Conservation (phyloP, 1,140 invertebrate species). For the Caenorhabditis latens region DNA sequence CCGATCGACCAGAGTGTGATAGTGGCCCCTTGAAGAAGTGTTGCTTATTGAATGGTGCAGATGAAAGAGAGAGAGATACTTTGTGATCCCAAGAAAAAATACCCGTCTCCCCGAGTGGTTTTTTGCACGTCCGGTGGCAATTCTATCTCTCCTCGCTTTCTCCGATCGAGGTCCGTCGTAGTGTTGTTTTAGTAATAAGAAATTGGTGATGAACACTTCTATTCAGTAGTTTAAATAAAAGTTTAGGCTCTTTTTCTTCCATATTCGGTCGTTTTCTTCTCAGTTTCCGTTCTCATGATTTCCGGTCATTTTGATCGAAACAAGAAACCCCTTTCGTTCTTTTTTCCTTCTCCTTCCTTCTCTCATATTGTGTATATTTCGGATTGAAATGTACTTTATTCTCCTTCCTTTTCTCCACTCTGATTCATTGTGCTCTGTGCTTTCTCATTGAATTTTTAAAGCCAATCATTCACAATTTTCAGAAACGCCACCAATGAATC, state of each 20-base stretch:
- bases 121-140: conserved; percentile 40
- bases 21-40: conserved; percentile 6
- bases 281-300: conserved; percentile 37
- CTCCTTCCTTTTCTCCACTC: too few relatives aligned
- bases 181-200: conserved; percentile 9
- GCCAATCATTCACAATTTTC: not conserved
- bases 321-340: conserved; percentile 21
- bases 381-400: conserved; percentile 36
- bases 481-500: conserved; percentile 39
- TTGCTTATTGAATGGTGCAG: not conserved
- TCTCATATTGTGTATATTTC: conserved; percentile 42
- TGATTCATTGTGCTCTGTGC: not conserved
- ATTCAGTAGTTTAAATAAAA: too few relatives aligned
- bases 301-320: conserved; percentile 50
- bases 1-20: conserved; percentile 44
- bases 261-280: not conserved
- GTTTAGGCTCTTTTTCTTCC: not conserved
- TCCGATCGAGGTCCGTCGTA: not conserved
- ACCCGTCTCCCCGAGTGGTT: conserved; percentile 1
- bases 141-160: not conserved
- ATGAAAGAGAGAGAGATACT: not conserved
- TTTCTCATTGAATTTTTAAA: not conserved
- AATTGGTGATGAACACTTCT: not conserved
- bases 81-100: conserved; percentile 6
- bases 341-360: not conserved